Conservation (phyloP, 2,113 vertebrate species). For the Rhabdornis inornatus region DNA sequence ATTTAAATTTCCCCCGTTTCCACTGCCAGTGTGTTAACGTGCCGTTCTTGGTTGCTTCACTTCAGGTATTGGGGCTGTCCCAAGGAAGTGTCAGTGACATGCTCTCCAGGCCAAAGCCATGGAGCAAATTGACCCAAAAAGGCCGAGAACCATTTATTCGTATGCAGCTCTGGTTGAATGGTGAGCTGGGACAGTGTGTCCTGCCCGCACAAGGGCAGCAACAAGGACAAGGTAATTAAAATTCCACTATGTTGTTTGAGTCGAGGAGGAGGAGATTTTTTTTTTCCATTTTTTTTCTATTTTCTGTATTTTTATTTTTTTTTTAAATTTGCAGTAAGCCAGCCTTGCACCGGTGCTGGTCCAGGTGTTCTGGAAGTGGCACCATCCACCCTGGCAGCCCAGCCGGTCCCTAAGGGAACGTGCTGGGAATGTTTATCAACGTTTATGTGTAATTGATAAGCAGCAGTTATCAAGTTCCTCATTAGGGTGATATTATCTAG, state of each 20-base stretch:
- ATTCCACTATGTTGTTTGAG: conserved; percentile 63
- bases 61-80: conserved; percentile 87
- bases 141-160: conserved; percentile 93
- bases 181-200: conserved; percentile 88
- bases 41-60: conserved; percentile 48
- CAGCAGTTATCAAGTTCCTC: conserved; percentile 55
- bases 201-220: conserved; percentile 82
- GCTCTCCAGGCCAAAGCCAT: conserved; percentile 91
- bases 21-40: conserved; percentile 29
- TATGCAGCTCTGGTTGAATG: conserved; percentile 97
- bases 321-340: neutral
- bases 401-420: neutral
- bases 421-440: neutral
- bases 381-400: neutral
- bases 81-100: conserved; percentile 94
- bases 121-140: conserved; percentile 95
- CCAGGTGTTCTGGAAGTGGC: neutral
- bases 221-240: conserved; percentile 80
- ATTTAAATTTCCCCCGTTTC: neutral
- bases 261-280: conserved; percentile 12
- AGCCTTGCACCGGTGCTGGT: neutral
- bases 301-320: neutral
- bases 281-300: neutral
- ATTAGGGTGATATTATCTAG: conserved; percentile 52
- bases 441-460: conserved; percentile 46